Base-by-base conservation (phyloP, 2,888 invertebrate genomes). In the Magallana nippona region DNA sequence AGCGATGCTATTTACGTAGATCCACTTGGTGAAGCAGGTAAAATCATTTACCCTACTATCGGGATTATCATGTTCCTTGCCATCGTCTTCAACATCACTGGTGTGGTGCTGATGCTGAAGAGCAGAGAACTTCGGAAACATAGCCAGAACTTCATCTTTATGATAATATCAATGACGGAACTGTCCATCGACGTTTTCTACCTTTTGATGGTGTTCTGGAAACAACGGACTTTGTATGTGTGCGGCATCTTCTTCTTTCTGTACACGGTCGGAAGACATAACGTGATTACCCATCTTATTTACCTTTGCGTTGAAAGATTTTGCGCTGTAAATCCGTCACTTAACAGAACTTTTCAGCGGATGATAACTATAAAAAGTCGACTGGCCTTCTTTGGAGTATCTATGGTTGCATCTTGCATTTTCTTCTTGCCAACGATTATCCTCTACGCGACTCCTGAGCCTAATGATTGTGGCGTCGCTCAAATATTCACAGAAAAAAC, bases 231-330 rank as follows among this genome's bases (percentile, higher is more conserved):
- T 1, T 15, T 8, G 13, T 71, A 71, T 11, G 71, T 27, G 27
- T 71, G 71, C 15, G 15, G 19, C 19, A 27, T 71, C 19, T 27
- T 71, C 22, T 71, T 71, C 27, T 71, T 71, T 27, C 27, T 71
- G 2, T 71, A 27, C 22, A 71, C 71, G 11, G 27, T 27, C 3
- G 71, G 71, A 22, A 13, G 71, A 71, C 71, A 71, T 71, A 71
- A 71, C 32, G 71, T 71, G 3, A 71, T 71, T 3, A 27, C 15
- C 2, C 71, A 71, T 32, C 71, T 71, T 3, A 11, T 71, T 5
- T 71, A 71, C 27, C 71, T 71, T 22, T 71, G 71, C 32, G 71
- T 71, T 27, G 71, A 71, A 27, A 22, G 71, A 71, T 22, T 71
- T 0, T 71, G 71, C 32, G 71, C 71, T 13, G 71, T 71, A 5